Evolutionary conservation across 2,888 invertebrate genomes (phyloP).

Genomic region (Oxytorus armatus): DNA sequence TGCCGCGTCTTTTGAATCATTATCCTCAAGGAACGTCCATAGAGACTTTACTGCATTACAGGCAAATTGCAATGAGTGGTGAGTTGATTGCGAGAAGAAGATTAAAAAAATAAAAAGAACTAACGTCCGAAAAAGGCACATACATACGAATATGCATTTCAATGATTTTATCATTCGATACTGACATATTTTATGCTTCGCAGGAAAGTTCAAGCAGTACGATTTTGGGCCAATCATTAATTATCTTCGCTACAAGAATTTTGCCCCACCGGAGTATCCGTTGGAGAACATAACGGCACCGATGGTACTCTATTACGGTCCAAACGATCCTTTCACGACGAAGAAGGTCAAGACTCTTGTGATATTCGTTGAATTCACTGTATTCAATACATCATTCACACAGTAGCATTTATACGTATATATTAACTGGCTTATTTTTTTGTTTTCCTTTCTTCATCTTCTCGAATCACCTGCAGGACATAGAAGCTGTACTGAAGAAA

Average conservation of each 20-base stretch:
- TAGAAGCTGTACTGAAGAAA: constrained; percentile 63
- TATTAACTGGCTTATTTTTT: constrained; percentile 14
- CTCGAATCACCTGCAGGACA: constrained; percentile 67
- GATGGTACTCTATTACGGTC: constrained; percentile 74
- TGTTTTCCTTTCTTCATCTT: constrained; percentile 10
- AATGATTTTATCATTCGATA: constrained; percentile 28
- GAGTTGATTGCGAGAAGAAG: constrained; percentile 46
- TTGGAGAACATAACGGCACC: constrained; percentile 78
- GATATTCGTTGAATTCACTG: constrained; percentile 11
- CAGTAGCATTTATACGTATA: constrained; percentile 3
- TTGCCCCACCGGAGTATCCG: constrained; percentile 77
- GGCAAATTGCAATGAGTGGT: constrained; percentile 78
- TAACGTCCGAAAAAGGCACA: not conserved
- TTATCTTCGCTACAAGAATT: constrained; percentile 69
- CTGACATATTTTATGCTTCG: constrained; percentile 20
- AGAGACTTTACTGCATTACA: constrained; percentile 76
- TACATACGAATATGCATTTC: not conserved
- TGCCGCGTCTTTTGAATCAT: constrained; percentile 74
- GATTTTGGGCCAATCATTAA: constrained; percentile 73
- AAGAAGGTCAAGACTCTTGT: constrained; percentile 69
- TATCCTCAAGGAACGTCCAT: constrained; percentile 79
- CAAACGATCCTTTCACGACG: constrained; percentile 70
- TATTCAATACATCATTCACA: constrained; percentile 37
- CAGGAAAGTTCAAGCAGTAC: constrained; percentile 73
- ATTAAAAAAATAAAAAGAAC: constrained; percentile 20